Evolutionary conservation across 2,797 vertebrate species (phyloP).

Genomic region (Gymnocypris eckloni): DNA sequence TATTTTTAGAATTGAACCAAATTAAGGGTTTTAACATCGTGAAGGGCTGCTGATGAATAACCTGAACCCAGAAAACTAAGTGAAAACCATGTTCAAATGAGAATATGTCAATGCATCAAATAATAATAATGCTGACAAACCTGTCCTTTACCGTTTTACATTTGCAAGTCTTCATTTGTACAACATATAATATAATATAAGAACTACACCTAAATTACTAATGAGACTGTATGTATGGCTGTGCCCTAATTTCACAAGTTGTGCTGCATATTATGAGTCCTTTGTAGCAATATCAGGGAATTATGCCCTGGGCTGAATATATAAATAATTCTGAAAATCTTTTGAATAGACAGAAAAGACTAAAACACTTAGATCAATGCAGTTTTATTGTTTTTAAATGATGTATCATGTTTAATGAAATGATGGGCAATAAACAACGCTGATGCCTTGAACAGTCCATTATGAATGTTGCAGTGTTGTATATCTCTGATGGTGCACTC

Average conservation of each 20-base stretch:
- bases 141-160: too few species aligned
- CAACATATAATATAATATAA: neutral
- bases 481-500: slow-evolving; percentile 5
- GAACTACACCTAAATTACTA: neutral
- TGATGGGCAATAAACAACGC: neutral
- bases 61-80: too few species aligned
- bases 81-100: too few species aligned
- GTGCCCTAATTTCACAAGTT: neutral
- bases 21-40: too few species aligned
- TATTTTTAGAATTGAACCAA: too few species aligned
- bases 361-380: neutral
- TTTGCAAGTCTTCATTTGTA: neutral
- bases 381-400: neutral
- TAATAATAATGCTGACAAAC: too few species aligned
- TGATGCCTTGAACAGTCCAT: neutral
- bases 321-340: neutral
- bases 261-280: neutral
- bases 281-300: neutral
- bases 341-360: neutral
- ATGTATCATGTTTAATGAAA: neutral
- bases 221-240: neutral
- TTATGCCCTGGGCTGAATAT: neutral
- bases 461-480: neutral
- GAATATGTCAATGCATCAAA: too few species aligned
- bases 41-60: too few species aligned